Evolutionary conservation across 1,140 invertebrate species (phyloP).

Genomic region (Ladona fulva): DNA sequence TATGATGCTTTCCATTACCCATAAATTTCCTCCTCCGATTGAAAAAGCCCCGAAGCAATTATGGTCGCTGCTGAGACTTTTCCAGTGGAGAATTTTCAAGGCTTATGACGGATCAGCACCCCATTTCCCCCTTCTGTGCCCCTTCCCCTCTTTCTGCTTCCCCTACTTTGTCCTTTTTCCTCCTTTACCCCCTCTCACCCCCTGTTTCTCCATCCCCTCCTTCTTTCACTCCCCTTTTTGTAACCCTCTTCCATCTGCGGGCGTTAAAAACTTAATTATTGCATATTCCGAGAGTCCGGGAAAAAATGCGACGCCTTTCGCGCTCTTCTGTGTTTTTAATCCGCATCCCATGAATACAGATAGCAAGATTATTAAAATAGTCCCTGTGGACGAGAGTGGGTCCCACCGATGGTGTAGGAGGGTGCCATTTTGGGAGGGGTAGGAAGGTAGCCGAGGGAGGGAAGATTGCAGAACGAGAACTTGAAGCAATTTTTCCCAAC

Average conservation of each 20-base stretch:
- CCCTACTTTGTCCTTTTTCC: background rate
- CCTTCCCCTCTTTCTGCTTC: background rate
- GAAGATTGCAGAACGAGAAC: background rate
- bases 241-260: background rate
- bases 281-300: background rate
- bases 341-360: conserved; percentile 7
- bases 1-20: too few relatives aligned
- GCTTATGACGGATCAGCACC: background rate
- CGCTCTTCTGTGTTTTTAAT: conserved; percentile 1
- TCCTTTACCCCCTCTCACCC: background rate
- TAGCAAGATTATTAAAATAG: background rate
- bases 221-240: background rate
- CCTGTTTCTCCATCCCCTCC: background rate
- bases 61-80: too few relatives aligned
- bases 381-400: background rate
- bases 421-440: background rate
- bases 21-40: too few relatives aligned
- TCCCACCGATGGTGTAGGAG: background rate
- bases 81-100: background rate
- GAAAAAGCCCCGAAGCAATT: too few relatives aligned
- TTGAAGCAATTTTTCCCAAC: too few relatives aligned
- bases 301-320: background rate
- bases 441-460: background rate
- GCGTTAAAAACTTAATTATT: conserved; percentile 10
- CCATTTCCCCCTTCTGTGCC: background rate